phyloP scores from a whole-genome alignment of 2,797 vertebrate species.

The Lagorchestes hirsutus region DNA sequence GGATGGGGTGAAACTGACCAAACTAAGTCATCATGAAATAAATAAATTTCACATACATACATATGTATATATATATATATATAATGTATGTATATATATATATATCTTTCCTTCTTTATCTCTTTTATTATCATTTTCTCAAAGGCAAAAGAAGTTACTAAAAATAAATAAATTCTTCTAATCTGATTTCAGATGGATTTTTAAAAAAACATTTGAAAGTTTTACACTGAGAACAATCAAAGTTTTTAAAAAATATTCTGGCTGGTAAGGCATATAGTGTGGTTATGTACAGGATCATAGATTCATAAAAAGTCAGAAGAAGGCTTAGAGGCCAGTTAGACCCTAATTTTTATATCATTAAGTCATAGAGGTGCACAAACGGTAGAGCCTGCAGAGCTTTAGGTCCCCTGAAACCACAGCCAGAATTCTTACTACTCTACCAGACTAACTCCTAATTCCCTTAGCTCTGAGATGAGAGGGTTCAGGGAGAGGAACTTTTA shows the following conservation, averaged over 20 bases:
- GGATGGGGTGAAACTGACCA: background rate
- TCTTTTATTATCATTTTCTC: background rate
- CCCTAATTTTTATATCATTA: background rate
- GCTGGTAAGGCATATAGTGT: constrained; percentile 29
- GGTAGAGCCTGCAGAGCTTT: background rate
- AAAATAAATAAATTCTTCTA: background rate
- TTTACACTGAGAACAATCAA: background rate
- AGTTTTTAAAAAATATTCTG: constrained; percentile 23
- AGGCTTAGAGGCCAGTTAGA: background rate
- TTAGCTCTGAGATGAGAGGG: background rate
- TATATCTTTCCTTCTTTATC: background rate
- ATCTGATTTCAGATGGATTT: background rate
- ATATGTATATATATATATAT: too few species aligned
- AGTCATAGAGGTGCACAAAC: background rate
- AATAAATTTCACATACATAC: too few species aligned
- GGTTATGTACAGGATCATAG: background rate
- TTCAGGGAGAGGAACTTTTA: background rate
- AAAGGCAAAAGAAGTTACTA: background rate
- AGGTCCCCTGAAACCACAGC: background rate
- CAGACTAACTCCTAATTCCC: background rate
- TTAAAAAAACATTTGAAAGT: constrained; percentile 3
- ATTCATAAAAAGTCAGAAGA: background rate
- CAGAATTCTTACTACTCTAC: background rate
- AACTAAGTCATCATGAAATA: background rate
- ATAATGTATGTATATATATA: too few species aligned